Evolutionary conservation across 2,797 vertebrate species (phyloP).

Genomic region (Lerista edwardsae): DNA sequence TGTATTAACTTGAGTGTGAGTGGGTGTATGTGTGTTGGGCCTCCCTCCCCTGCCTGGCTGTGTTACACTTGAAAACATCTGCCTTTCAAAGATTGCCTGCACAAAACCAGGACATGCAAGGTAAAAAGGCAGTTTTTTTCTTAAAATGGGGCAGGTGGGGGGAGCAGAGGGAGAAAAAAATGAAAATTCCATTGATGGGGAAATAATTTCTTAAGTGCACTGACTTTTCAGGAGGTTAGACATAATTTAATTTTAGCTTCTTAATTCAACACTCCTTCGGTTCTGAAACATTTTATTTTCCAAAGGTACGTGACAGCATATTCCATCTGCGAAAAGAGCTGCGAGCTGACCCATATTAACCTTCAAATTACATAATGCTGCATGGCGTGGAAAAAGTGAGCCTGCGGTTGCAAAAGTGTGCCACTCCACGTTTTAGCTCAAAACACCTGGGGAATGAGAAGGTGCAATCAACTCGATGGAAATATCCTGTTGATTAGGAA

Average conservation of each 20-base stretch:
- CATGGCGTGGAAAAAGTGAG: neutral
- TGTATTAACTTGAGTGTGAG: slow-evolving; percentile 19
- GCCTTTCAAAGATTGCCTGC: rapidly evolving
- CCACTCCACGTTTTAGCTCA: neutral
- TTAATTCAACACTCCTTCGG: slow-evolving; percentile 24
- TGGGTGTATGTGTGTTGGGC: neutral
- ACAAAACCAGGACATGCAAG: neutral
- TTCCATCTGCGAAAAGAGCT: neutral
- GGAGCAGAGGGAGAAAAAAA: neutral
- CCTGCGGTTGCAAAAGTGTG: neutral
- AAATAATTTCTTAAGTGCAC: slow-evolving; percentile 42
- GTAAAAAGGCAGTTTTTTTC: neutral
- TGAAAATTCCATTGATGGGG: neutral
- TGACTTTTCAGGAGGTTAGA: slow-evolving; percentile 24
- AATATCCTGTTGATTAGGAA: neutral
- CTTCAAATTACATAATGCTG: neutral
- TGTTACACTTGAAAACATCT: slow-evolving; percentile 1
- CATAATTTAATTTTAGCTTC: slow-evolving; percentile 42
- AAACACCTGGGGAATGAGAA: neutral
- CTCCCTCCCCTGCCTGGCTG: neutral
- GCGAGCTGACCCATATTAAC: neutral
- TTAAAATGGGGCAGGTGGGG: rapidly evolving
- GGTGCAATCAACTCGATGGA: neutral
- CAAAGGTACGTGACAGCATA: neutral
- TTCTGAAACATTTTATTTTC: neutral